Evolutionary conservation across 2,113 vertebrate species (phyloP).

Genomic region (Ranitomeya variabilis): DNA sequence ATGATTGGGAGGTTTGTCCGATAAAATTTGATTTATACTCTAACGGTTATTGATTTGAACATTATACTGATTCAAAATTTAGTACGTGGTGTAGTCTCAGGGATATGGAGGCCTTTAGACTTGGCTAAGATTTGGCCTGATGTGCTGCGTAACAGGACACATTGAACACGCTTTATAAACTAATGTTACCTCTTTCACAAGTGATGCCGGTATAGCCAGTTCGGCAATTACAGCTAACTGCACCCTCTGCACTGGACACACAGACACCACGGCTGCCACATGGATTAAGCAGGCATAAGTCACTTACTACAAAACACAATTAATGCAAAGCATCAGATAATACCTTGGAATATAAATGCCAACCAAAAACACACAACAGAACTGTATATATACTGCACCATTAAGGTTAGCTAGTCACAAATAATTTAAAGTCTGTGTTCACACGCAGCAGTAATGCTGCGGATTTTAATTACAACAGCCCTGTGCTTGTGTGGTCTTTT

Average conservation of each 20-base stretch:
- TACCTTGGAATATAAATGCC: background rate
- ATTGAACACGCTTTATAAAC: background rate
- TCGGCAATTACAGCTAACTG: slow-evolving; percentile 92
- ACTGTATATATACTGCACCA: background rate
- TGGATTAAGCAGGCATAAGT: slow-evolving; percentile 89
- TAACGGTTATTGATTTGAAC: too few relatives aligned
- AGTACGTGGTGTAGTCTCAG: too few relatives aligned
- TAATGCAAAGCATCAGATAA: background rate
- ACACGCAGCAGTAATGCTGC: too few relatives aligned
- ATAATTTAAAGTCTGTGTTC: too few relatives aligned
- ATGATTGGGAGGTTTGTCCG: too few relatives aligned
- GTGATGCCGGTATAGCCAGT: slow-evolving; percentile 91
- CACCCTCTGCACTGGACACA: slow-evolving; percentile 79
- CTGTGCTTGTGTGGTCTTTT: too few relatives aligned
- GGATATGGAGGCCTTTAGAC: background rate
- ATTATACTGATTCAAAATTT: too few relatives aligned
- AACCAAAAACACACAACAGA: background rate
- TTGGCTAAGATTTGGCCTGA: background rate
- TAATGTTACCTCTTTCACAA: slow-evolving; percentile 82
- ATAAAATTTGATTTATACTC: too few relatives aligned
- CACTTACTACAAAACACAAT: slow-evolving; percentile 78
- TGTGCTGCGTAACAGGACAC: background rate
- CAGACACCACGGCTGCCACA: slow-evolving; percentile 91
- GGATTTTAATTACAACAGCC: too few relatives aligned
- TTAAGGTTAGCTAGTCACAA: too few relatives aligned